Evolutionary conservation across 2,113 vertebrate species (phyloP).

Genomic region (Dasyprocta punctata): DNA sequence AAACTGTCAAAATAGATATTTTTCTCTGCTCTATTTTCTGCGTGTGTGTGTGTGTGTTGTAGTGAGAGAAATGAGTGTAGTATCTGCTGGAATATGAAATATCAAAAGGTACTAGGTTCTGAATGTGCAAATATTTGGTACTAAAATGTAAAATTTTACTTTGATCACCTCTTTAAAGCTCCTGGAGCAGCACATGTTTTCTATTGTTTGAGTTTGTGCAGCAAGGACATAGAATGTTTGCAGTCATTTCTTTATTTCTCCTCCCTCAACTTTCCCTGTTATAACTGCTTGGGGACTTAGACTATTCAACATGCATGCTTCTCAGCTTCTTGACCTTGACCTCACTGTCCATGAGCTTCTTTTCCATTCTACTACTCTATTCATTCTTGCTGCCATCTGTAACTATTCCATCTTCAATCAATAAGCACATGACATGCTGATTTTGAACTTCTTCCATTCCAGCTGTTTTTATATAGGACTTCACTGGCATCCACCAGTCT

Average conservation of each 20-base stretch:
- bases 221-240: neutral
- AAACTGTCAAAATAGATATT: slow-evolving; percentile 63
- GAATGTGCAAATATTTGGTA: neutral
- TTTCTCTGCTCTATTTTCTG: slow-evolving; percentile 19
- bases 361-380: neutral
- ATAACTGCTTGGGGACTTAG: neutral
- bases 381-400: neutral
- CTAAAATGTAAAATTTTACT: neutral
- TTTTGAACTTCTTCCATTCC: neutral
- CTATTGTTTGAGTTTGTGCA: neutral
- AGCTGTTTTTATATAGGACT: neutral
- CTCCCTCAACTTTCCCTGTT: neutral
- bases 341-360: neutral
- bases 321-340: neutral
- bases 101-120: neutral
- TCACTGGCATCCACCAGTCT: neutral
- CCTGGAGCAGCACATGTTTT: neutral
- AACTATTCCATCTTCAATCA: neutral
- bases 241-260: neutral
- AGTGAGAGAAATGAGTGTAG: neutral
- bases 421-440: neutral
- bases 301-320: neutral
- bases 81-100: neutral
- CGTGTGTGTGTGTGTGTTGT: neutral
- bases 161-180: neutral